Evolutionary conservation across 2,888 invertebrate species (phyloP).

Genomic region (Dicyrtomina minuta): DNA sequence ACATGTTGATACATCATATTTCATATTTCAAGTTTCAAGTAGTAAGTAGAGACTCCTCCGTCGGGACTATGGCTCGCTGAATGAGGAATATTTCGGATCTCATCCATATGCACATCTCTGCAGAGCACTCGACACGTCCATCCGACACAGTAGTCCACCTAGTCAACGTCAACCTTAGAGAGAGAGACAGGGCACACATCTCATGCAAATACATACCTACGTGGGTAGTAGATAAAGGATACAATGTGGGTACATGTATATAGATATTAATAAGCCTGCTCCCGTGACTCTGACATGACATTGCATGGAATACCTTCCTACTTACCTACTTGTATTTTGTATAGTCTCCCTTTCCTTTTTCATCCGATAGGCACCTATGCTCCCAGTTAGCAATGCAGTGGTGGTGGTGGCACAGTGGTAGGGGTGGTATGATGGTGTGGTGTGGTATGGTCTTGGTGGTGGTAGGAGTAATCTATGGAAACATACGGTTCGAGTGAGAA

Average conservation of each 20-base stretch:
- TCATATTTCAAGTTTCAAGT: background rate
- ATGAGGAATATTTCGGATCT: constrained; percentile 10
- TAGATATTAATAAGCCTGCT: too few relatives aligned
- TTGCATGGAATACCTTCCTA: background rate
- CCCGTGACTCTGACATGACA: background rate
- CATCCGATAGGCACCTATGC: background rate
- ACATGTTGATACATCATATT: background rate
- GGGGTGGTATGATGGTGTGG: too few relatives aligned
- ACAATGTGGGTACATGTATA: background rate
- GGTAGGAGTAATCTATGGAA: background rate
- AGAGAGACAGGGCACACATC: background rate
- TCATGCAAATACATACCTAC: too few relatives aligned
- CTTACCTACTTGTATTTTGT: background rate
- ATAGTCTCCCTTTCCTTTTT: background rate
- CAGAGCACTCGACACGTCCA: too few relatives aligned
- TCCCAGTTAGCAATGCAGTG: background rate
- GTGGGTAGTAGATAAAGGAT: too few relatives aligned
- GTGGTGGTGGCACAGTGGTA: too few relatives aligned
- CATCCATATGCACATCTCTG: too few relatives aligned
- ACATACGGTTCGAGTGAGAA: constrained; percentile 15
- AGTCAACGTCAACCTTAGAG: background rate
- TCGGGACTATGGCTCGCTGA: background rate
- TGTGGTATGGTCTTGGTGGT: too few relatives aligned
- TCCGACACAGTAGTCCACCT: too few relatives aligned
- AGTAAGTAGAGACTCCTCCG: too few relatives aligned